A percentile compares a stretch with the other conserved stretches of the same genome.
phyloP scores from a whole-genome alignment of 2,113 vertebrate genomes.

The Salminus brasiliensis region DNA sequence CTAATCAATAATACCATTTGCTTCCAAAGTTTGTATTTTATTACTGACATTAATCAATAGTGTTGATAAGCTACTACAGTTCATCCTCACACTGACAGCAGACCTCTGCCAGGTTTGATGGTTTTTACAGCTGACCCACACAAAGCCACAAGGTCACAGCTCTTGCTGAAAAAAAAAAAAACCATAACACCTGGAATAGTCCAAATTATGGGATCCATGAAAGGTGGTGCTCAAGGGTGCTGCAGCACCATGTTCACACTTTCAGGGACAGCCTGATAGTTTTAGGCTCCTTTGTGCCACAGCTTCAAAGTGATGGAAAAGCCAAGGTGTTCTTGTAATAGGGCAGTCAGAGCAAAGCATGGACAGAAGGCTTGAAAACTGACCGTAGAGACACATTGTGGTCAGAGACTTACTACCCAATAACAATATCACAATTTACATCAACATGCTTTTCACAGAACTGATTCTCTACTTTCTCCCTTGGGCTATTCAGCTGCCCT shows the following conservation, averaged over 20 bases:
- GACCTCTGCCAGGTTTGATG: constrained; percentile 34
- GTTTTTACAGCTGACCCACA: not conserved
- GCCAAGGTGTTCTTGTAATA: not conserved
- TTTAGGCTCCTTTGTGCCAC: not conserved
- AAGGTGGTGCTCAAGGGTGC: constrained; percentile 46
- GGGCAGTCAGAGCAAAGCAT: not conserved
- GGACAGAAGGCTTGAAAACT: not conserved
- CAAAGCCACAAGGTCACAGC: not conserved
- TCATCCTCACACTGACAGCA: not conserved
- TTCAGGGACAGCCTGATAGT: constrained; percentile 37
- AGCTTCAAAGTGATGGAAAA: not conserved
- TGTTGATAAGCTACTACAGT: no score
- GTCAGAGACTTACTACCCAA: not conserved
- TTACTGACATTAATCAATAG: no score
- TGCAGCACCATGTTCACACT: constrained; percentile 55
- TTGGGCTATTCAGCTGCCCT: not conserved
- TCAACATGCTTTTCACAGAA: not conserved
- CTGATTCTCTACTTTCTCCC: not conserved
- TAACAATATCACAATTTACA: not conserved
- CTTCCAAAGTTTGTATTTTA: no score
- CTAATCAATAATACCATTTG: no score
- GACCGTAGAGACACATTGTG: not conserved
- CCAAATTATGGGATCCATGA: constrained; percentile 59
- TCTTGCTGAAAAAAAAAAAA: not conserved
- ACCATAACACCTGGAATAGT: constrained; percentile 55